phyloP scores from a whole-genome alignment of 2,888 invertebrate species.

The Escarpia spicata region DNA sequence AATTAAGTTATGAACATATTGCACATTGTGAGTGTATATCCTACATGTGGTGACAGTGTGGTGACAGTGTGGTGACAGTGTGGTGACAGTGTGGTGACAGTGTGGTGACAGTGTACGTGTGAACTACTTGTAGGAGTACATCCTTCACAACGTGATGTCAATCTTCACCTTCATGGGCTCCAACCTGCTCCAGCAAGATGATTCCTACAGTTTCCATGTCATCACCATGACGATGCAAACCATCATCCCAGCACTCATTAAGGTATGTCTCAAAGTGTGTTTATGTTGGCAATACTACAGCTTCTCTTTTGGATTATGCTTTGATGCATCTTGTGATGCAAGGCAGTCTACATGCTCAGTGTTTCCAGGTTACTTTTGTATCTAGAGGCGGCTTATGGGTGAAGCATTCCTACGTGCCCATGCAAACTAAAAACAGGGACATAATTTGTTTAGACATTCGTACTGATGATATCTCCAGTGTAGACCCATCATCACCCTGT shows the following conservation, averaged over 20 bases:
- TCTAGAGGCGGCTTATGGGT: too few relatives aligned
- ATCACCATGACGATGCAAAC: slow-evolving; percentile 90
- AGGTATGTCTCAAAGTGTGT: slow-evolving; percentile 55
- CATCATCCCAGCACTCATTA: slow-evolving; percentile 84
- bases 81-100: not conserved
- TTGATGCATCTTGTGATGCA: too few relatives aligned
- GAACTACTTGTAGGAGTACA: slow-evolving; percentile 69
- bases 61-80: not conserved
- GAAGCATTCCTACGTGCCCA: too few relatives aligned
- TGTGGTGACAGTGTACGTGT: not conserved
- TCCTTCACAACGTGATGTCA: slow-evolving; percentile 92
- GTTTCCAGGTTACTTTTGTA: too few relatives aligned
- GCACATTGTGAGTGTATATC: not conserved
- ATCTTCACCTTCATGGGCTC: slow-evolving; percentile 98
- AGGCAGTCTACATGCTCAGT: too few relatives aligned
- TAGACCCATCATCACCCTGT: too few relatives aligned
- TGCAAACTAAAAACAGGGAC: too few relatives aligned
- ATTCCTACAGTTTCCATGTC: slow-evolving; percentile 93
- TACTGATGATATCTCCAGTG: too few relatives aligned
- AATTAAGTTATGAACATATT: not conserved
- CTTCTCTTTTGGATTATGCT: too few relatives aligned
- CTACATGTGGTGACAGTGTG: not conserved
- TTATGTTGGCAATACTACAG: too few relatives aligned
- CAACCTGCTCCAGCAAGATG: slow-evolving; percentile 90
- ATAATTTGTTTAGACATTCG: too few relatives aligned